These are phyloP conservation scores for Nyctibius bracteatus DNA, from an alignment of 2,113 vertebrate genomes.

Conservation along the genomic window DNA sequence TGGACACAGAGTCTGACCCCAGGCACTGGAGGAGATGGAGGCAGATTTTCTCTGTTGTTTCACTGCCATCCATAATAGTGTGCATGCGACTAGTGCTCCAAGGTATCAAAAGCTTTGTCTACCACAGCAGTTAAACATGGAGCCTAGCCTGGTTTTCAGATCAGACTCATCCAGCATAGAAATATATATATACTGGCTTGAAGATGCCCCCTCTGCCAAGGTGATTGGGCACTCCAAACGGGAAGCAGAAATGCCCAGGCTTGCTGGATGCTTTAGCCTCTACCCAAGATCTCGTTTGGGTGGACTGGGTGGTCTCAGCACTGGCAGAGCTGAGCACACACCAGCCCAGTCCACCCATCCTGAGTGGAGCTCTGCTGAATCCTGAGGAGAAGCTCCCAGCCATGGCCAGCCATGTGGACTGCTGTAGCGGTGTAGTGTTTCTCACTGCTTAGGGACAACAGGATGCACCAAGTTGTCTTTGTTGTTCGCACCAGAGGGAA, in stretches of 20 bases:
- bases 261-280: background rate
- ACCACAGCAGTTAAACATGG: background rate
- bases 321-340: background rate
- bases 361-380: background rate
- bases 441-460: background rate
- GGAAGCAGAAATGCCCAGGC: background rate
- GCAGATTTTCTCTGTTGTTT: background rate
- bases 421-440: background rate
- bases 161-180: background rate
- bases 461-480: background rate
- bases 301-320: background rate
- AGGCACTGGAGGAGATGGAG: background rate
- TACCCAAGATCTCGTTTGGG: background rate
- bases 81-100: background rate
- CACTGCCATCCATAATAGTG: background rate
- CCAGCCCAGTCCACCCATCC: background rate
- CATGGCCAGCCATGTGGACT: accelerated
- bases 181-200: background rate
- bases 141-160: background rate
- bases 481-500: background rate
- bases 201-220: background rate
- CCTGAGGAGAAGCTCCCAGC: background rate
- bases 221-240: accelerated
- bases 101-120: background rate
- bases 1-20: background rate